Evolutionary conservation across 2,888 invertebrate species (phyloP), one percentile per base, ranked within the genome.

Genomic region (Lacanobia oleracea): DNA sequence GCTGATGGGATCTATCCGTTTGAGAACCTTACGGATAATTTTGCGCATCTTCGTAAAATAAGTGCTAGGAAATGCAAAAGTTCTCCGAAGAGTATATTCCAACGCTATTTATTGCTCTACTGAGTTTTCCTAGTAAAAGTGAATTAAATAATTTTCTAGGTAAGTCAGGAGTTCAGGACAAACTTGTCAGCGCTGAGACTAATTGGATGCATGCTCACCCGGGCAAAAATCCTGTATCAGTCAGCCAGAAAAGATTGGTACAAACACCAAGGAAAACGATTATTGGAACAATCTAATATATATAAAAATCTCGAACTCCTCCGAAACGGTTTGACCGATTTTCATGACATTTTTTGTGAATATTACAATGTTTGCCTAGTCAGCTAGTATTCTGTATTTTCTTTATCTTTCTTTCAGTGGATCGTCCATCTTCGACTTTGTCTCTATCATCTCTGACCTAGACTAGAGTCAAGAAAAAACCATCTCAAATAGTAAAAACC

Each of bases 181-280:
- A 65, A 66, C 7, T 33, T 33, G 16, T 8, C 16, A 40, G 43
- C 40, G 21, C 27, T 12, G 12, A 67, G 12, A 8, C 16, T 27
- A 67, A 67, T 67, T n/a, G n/a, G 16, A 40, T 67, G 37, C 67
- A 50, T 51, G 27, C 16, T 67, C 23, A 67, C 40, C 4, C n/a
- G 14, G 12, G 10, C 10, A n/a, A 27, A 48, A 37, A 37, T 33
- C 10, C 10, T 50, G 16, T 27, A 48, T n/a, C 3, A 37, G 9
- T 37, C 18, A 37, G 18, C 1, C 56, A 37, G 37, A 7, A 12
- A n/a, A n/a, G 2, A 33, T 5, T 33, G 18, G 18, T 3, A 6
- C 3, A 4, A 6, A 33, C 33, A 48, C 12, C 6, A 21, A n/a
- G 23, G 56, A 37, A 12, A 57, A 57, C n/a, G 6, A 6, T n/a